A percentile compares a stretch with the other conserved stretches of the same genome.
Evolutionary conservation across 2,888 invertebrate genomes (phyloP).

Genomic region (Poecilobothrus nobilitatus): DNA sequence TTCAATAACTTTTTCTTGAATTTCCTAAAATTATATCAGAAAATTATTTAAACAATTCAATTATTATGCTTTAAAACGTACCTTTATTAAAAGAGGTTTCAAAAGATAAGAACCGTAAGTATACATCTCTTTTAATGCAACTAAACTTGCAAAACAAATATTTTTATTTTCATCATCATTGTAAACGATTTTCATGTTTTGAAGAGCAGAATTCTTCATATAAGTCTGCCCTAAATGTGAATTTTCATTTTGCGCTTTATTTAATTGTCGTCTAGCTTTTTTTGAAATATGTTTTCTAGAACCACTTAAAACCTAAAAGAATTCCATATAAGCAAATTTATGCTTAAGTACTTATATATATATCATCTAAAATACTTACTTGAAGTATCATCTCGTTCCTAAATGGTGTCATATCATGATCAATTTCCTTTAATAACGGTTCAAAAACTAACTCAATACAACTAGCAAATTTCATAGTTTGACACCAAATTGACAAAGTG

Average conservation of each 20-base stretch:
- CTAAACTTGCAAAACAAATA: conserved; percentile 28
- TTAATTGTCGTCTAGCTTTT: conserved; percentile 33
- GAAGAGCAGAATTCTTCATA: conserved; percentile 25
- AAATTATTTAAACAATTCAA: background rate
- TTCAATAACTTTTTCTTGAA: conserved; percentile 28
- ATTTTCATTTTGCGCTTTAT: conserved; percentile 34
- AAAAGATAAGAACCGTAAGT: conserved; percentile 24
- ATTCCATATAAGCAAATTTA: background rate
- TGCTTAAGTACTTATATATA: background rate
- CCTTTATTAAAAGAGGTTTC: conserved; percentile 28
- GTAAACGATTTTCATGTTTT: conserved; percentile 23
- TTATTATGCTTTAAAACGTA: conserved; percentile 15
- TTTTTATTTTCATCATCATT: conserved; percentile 27
- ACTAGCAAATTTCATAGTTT: conserved; percentile 28
- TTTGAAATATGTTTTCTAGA: conserved; percentile 34
- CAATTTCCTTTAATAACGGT: conserved; percentile 27
- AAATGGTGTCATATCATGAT: conserved; percentile 29
- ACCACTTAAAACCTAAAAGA: conserved; percentile 29
- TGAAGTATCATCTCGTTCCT: conserved; percentile 30
- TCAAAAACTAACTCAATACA: conserved; percentile 29
- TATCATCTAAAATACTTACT: conserved; percentile 21
- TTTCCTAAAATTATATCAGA: conserved; percentile 19
- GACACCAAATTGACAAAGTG: conserved; percentile 29
- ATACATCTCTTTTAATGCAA: conserved; percentile 27
- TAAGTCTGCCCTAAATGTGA: conserved; percentile 29